These are phyloP conservation scores for Chiloscyllium punctatum DNA, from an alignment of 2,797 vertebrate species.

Conservation along the genomic window DNA sequence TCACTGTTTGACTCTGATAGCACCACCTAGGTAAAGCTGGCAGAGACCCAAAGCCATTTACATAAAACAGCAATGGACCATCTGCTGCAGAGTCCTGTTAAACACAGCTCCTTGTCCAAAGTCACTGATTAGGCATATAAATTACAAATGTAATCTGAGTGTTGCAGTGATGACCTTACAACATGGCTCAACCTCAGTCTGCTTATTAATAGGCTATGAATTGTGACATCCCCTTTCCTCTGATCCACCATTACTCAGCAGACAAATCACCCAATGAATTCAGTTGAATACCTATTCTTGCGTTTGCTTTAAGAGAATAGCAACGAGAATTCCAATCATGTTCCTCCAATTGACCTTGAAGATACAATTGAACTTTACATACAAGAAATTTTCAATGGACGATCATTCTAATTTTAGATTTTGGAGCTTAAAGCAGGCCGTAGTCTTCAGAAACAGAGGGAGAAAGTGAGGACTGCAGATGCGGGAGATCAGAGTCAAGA, in stretches of 20 bases:
- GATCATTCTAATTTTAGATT: background rate
- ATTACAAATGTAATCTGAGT: background rate
- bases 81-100: conserved; percentile 1
- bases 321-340: background rate
- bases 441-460: background rate
- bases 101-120: background rate
- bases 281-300: background rate
- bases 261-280: background rate
- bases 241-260: background rate
- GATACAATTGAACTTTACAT: background rate
- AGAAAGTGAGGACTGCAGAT: too few relatives aligned
- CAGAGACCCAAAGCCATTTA: background rate
- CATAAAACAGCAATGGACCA: conserved; percentile 8
- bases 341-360: background rate
- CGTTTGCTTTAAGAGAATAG: background rate
- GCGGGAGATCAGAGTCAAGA: too few relatives aligned
- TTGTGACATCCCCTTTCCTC: background rate
- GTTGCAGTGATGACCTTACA: background rate
- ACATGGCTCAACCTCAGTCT: background rate
- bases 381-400: background rate
- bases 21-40: background rate
- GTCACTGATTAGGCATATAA: background rate
- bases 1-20: background rate
- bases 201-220: background rate
- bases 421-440: background rate